Evolutionary conservation across 1,140 invertebrate species (phyloP), one percentile per base, ranked within the genome.

Genomic region (Drosophila pseudoananassae): DNA sequence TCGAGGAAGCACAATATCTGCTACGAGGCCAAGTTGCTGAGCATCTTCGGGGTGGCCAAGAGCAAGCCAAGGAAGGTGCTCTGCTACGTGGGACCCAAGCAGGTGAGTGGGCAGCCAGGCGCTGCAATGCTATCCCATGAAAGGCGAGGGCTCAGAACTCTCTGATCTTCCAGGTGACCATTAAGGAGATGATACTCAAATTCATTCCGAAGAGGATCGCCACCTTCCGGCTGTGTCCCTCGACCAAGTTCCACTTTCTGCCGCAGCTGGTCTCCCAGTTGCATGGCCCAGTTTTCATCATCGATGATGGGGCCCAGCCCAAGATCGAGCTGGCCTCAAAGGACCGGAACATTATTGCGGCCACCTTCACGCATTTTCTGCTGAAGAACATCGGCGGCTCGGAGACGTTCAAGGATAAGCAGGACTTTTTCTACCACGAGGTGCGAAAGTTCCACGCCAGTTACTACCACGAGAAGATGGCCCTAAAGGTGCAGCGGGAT

Each of bases 301-400:
- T 99, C 78, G 97, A 98, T 90, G 98, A 98, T 91, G 97, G 98
- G 31, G 96, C 96, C 58, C 98, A 98, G 89, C 96, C 96, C 0
- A 95, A 95, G 80, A 94, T 98, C 17, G 95, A 96, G 92, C 92
- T 98, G 65, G 94, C 95, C 59, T 96, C 96, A 9, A 95, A 95
- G 68, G 96, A 98, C 92, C 93, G 97, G 2, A 97, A 98, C 92
- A 95, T 98, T 17, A 97, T 99, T 65, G 97, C 97, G 3, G 97
- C 98, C 43, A 97, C 97, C 5, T 98, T 98, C 92, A 97, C 97
- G 1, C 95, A 97, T 84, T 98, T 98, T 92, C 93, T 98, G 43
- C 92, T 98, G n/a, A 97, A 97, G 93, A 98, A 98, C 93, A 98
- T 98, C 87, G 98, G 97, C 50, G 98, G 98, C 5, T 98, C 97